These are phyloP conservation scores for Falco punctatus DNA, from an alignment of 2,113 vertebrate genomes.

Conservation along the genomic window DNA sequence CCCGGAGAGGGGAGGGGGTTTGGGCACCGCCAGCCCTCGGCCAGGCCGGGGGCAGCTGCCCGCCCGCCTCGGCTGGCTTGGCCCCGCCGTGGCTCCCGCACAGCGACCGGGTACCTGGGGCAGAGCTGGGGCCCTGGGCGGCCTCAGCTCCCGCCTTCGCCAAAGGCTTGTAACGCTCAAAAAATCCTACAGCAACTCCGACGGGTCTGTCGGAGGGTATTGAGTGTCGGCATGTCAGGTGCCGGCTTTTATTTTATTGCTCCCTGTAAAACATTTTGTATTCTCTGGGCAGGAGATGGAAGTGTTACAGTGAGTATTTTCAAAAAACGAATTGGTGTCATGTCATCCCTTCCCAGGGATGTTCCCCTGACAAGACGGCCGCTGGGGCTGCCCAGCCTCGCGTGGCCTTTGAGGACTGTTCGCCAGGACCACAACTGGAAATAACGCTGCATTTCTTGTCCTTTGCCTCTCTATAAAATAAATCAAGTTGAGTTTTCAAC, in stretches of 20 bases:
- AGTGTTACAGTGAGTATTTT: neutral
- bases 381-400: neutral
- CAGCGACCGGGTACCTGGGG: fast-evolving
- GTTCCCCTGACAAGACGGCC: neutral
- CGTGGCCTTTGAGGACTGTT: neutral
- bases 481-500: conserved; percentile 41
- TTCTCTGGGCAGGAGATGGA: neutral
- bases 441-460: neutral
- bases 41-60: too few relatives aligned
- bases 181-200: neutral
- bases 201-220: neutral
- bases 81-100: fast-evolving
- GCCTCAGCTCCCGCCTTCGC: neutral
- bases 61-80: neutral
- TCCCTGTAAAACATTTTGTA: neutral
- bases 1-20: neutral
- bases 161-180: neutral
- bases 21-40: neutral
- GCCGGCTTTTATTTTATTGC: neutral
- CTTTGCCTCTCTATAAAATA: conserved; percentile 34
- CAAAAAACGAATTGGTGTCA: conserved; percentile 1
- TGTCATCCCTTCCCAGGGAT: fast-evolving
- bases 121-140: neutral
- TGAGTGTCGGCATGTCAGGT: neutral
- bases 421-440: conserved; percentile 5